A percentile compares a stretch with the other conserved stretches of the same genome.
Conservation (phyloP, 2,888 invertebrate species). For the Drosophila ezoana region DNA sequence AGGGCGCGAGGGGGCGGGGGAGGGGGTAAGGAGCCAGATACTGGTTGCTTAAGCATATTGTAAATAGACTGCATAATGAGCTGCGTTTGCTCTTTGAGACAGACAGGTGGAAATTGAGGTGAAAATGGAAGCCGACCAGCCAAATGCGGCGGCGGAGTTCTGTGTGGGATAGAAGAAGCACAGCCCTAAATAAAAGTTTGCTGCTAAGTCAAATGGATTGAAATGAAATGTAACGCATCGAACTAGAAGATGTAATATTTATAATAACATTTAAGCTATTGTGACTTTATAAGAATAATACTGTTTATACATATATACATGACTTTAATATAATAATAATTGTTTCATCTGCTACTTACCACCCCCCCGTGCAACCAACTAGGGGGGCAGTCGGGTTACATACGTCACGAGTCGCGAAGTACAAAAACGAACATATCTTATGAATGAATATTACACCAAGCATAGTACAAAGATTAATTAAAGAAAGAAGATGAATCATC, state of each 20-base stretch:
- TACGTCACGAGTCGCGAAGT: too few species aligned
- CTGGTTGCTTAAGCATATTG: constrained; percentile 75
- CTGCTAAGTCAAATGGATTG: constrained; percentile 22
- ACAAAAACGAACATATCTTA: too few species aligned
- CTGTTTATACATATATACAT: too few species aligned
- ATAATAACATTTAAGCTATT: too few species aligned
- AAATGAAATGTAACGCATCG: constrained; percentile 11
- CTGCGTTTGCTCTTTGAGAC: constrained; percentile 68
- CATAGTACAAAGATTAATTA: too few species aligned
- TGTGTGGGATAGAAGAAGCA: neutral
- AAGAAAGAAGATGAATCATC: too few species aligned
- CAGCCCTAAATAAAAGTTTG: constrained; percentile 16
- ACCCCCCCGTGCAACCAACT: too few species aligned
- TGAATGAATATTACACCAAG: too few species aligned
- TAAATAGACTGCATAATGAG: constrained; percentile 79
- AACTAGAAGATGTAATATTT: constrained; percentile 6
- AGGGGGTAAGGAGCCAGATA: constrained; percentile 14
- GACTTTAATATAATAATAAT: too few species aligned
- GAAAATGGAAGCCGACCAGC: constrained; percentile 40
- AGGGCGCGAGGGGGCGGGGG: neutral
- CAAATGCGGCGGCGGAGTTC: neutral
- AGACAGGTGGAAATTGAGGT: constrained; percentile 71
- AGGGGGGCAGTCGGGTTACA: too few species aligned
- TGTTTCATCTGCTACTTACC: too few species aligned
- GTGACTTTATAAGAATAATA: too few species aligned